Evolutionary conservation across 2,113 vertebrate genomes (phyloP), one percentile per base, ranked within the genome.

Genomic region (Pteruthius melanotis): DNA sequence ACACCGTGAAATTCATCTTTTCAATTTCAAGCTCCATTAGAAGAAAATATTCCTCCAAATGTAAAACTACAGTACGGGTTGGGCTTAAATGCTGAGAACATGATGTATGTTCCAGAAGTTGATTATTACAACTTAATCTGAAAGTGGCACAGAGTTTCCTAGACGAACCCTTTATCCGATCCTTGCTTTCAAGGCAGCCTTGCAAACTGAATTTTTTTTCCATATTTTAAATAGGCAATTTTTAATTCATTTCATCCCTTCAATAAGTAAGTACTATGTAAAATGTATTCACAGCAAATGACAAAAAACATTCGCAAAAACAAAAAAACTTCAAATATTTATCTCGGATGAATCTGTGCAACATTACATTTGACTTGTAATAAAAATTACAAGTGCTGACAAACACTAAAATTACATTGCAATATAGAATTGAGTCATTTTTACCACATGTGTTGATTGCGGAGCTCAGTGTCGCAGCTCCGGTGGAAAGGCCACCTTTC

Each of bases 391-490:
- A 52, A 64, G 35, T 21, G 27, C 35, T 85, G 33, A 85, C 72
- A 69, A 89, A 35, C 15, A 74, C 33, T 35, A 44, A 27, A 71
- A 78, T 33, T 11, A 54, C 11, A 54, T 0, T 59, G 53, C n/a
- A 79, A 68, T 49, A 90, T 6, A 77, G 49, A 83, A 53, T 37
- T 42, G 89, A 94, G 56, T 35, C 3, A 65, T 87, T 95, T 98
- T 99, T 97, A 99, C 99, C 99, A 83, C 99, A 99, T 87, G 98
- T 98, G 96, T 97, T 99, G 97, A 99, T 96, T 83, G 99, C 92
- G 96, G 98, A 98, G 96, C 97, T 98, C 89, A 98, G 95, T 13
- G 98, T 93, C 6, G 94, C 88, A 35, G 98, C 98, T 98, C 98
- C 99, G 9, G 96, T 57, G 50, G 97, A 97, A 90, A 97, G 97